Conservation (phyloP, 1,140 invertebrate species). For the Drosophila saltans region DNA sequence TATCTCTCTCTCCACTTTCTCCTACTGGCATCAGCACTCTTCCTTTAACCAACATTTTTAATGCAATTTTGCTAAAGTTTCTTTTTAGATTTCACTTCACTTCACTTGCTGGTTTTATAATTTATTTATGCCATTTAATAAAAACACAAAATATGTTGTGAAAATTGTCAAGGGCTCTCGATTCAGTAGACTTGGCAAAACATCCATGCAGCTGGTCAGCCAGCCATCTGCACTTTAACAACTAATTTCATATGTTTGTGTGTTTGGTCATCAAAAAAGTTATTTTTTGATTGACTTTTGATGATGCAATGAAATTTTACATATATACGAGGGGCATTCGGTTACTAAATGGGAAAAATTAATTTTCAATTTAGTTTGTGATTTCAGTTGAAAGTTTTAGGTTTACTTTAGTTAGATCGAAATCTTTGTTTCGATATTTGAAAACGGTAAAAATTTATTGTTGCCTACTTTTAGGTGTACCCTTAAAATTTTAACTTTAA, state of each 20-base stretch:
- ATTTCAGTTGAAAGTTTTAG: no score
- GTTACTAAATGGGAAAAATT: background rate
- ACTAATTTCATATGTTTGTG: constrained; percentile 26
- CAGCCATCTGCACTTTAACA: constrained; percentile 10
- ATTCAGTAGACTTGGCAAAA: background rate
- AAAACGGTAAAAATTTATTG: no score
- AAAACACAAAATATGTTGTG: constrained; percentile 11
- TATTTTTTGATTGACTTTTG: constrained; percentile 10
- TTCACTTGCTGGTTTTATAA: constrained; percentile 11
- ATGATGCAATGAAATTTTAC: constrained; percentile 32
- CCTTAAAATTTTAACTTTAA: no score
- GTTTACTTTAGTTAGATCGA: no score
- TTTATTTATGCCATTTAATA: constrained; percentile 14
- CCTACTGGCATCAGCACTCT: background rate
- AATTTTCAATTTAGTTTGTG: no score
- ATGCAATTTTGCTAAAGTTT: constrained; percentile 13
- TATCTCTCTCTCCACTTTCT: background rate
- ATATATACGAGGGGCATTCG: background rate
- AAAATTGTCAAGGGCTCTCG: constrained; percentile 8
- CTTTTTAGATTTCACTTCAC: constrained; percentile 12
- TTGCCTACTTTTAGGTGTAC: no score
- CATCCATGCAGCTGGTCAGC: background rate
- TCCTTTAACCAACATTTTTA: constrained; percentile 4
- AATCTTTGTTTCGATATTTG: no score
- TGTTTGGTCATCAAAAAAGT: constrained; percentile 50